Conservation (phyloP, 2,113 vertebrate species). For the Passer domesticus region DNA sequence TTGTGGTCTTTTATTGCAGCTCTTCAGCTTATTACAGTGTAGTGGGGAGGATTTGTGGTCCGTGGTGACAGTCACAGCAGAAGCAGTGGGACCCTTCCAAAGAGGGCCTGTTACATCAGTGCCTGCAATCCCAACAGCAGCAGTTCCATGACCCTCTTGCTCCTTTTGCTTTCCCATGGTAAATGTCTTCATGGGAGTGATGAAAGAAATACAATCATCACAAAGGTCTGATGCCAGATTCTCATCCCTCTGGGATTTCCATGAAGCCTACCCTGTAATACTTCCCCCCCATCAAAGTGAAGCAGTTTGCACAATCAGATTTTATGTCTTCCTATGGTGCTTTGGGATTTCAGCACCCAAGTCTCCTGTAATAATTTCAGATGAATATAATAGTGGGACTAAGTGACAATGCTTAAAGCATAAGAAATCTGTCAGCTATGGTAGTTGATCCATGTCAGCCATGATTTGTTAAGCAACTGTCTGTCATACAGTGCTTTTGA, state of each 20-base stretch:
- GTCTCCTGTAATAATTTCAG: background rate
- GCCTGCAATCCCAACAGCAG: background rate
- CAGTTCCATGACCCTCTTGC: background rate
- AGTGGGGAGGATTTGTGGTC: conserved; percentile 34
- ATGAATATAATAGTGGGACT: background rate
- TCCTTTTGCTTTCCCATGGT: background rate
- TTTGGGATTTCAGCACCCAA: background rate
- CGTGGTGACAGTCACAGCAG: background rate
- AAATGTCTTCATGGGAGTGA: background rate
- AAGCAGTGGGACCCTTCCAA: background rate
- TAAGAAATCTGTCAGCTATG: background rate
- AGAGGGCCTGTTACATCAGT: background rate
- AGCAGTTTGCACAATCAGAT: background rate
- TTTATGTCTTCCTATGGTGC: background rate
- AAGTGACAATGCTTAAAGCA: background rate
- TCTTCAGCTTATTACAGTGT: background rate
- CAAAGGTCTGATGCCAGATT: background rate
- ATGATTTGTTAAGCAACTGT: background rate
- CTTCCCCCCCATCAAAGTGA: background rate
- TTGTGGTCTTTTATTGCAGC: conserved; percentile 25
- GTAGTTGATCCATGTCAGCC: background rate
- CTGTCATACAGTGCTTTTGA: background rate
- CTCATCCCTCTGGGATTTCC: background rate
- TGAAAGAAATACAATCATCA: background rate
- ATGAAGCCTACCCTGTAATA: background rate